Evolutionary conservation across 2,888 invertebrate species (phyloP).

Genomic region (Merodon equestris): DNA sequence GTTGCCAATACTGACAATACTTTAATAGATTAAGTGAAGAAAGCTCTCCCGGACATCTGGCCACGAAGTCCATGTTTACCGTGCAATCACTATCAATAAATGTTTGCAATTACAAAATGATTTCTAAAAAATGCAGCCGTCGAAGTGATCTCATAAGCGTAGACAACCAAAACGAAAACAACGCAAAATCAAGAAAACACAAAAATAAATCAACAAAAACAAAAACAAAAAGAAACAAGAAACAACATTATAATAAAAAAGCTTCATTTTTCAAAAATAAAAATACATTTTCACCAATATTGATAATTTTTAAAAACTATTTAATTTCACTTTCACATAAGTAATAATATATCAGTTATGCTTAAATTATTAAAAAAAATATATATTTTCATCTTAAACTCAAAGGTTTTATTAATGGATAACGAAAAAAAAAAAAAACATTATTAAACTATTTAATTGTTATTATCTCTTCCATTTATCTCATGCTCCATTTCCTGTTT

Average conservation of each 20-base stretch:
- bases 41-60: too few relatives aligned
- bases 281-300: conserved; percentile 72
- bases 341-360: conserved; percentile 69
- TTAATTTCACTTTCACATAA: conserved; percentile 71
- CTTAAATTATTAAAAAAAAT: conserved; percentile 68
- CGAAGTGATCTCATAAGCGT: too few relatives aligned
- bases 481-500: conserved; percentile 39
- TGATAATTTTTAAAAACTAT: conserved; percentile 75
- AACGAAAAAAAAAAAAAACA: conserved; percentile 74
- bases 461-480: conserved; percentile 30
- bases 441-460: conserved; percentile 58
- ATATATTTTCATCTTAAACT: conserved; percentile 71
- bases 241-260: conserved; percentile 53
- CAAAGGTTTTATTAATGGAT: conserved; percentile 74
- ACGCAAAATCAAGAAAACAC: not conserved
- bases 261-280: conserved; percentile 60
- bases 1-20: too few relatives aligned
- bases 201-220: not conserved
- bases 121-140: too few relatives aligned
- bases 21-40: too few relatives aligned
- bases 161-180: too few relatives aligned
- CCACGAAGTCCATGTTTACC: too few relatives aligned
- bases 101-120: too few relatives aligned
- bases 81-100: too few relatives aligned
- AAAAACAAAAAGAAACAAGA: conserved; percentile 43